Evolutionary conservation across 1,140 invertebrate species (phyloP).

Genomic region (Drosophila navojoa): DNA sequence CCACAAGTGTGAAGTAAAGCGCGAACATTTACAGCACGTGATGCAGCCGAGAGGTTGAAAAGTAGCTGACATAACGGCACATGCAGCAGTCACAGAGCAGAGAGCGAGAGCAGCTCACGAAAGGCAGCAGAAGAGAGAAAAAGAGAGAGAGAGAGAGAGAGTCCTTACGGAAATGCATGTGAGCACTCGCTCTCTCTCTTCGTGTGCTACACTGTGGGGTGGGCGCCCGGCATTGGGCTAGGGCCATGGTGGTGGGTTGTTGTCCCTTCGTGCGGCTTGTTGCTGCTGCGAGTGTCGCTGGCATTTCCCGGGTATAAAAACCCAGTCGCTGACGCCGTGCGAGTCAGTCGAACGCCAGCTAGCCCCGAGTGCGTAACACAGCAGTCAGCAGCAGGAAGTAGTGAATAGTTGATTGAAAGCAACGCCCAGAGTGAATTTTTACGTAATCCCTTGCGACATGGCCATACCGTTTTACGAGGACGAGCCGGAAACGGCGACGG

Average conservation of each 20-base stretch:
- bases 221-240: slow-evolving; percentile 43
- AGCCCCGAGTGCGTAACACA: slow-evolving; percentile 29
- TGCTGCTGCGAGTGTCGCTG: slow-evolving; percentile 23
- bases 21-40: slow-evolving; percentile 66
- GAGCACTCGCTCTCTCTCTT: slow-evolving; percentile 12
- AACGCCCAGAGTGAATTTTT: slow-evolving; percentile 19
- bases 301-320: slow-evolving; percentile 78
- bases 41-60: slow-evolving; percentile 46
- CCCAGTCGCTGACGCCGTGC: slow-evolving; percentile 44
- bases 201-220: slow-evolving; percentile 3
- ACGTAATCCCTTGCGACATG: slow-evolving; percentile 61
- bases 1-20: slow-evolving; percentile 65
- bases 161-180: slow-evolving; percentile 31
- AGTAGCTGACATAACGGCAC: slow-evolving; percentile 69
- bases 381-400: slow-evolving; percentile 10
- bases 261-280: slow-evolving; percentile 17
- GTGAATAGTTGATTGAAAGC: slow-evolving; percentile 17
- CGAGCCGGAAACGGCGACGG: slow-evolving; percentile 28
- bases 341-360: slow-evolving; percentile 64
- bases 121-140: slow-evolving; percentile 2
- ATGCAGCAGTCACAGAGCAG: slow-evolving; percentile 17
- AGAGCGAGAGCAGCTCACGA: slow-evolving; percentile 17
- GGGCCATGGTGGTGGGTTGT: slow-evolving; percentile 44
- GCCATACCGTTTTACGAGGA: slow-evolving; percentile 79
- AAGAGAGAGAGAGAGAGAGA: slow-evolving; percentile 13